A percentile compares a stretch with the other conserved stretches of the same genome.
phyloP scores from a whole-genome alignment of 2,888 invertebrate species.

The Leucania comma region DNA sequence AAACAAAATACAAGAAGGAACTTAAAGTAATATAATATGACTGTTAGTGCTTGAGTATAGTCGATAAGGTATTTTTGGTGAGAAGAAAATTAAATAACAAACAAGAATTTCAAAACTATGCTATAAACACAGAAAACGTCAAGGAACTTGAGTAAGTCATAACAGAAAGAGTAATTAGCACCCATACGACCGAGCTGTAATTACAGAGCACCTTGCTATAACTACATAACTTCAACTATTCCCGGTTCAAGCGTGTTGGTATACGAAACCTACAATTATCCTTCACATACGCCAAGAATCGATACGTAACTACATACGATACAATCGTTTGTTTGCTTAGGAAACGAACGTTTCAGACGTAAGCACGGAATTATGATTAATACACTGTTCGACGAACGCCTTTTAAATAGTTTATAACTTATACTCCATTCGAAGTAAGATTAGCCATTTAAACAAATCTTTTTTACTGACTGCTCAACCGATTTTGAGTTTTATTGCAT shows the following conservation, averaged over 20 bases:
- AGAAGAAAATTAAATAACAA: too few relatives aligned
- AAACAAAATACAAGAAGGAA: too few relatives aligned
- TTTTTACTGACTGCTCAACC: too few relatives aligned
- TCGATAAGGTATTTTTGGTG: too few relatives aligned
- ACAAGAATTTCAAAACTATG: too few relatives aligned
- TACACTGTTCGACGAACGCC: neutral
- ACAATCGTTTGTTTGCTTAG: constrained; percentile 17
- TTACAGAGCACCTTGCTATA: constrained; percentile 21
- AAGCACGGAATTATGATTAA: constrained; percentile 8
- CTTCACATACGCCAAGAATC: constrained; percentile 39
- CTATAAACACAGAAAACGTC: neutral
- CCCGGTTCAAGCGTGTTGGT: constrained; percentile 17
- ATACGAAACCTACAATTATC: constrained; percentile 35
- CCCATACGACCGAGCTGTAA: constrained; percentile 24
- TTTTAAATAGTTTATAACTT: too few relatives aligned
- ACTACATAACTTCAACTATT: constrained; percentile 20
- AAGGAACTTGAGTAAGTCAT: constrained; percentile 21
- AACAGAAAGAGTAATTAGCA: constrained; percentile 32
- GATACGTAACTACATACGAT: constrained; percentile 37
- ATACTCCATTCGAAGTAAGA: too few relatives aligned
- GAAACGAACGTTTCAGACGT: constrained; percentile 8
- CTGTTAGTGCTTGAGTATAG: too few relatives aligned
- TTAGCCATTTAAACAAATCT: too few relatives aligned
- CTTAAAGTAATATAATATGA: too few relatives aligned
- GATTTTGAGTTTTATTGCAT: too few relatives aligned